These are phyloP conservation scores for Colaptes auratus DNA, from an alignment of 2,113 vertebrate species.

Conservation along the genomic window DNA sequence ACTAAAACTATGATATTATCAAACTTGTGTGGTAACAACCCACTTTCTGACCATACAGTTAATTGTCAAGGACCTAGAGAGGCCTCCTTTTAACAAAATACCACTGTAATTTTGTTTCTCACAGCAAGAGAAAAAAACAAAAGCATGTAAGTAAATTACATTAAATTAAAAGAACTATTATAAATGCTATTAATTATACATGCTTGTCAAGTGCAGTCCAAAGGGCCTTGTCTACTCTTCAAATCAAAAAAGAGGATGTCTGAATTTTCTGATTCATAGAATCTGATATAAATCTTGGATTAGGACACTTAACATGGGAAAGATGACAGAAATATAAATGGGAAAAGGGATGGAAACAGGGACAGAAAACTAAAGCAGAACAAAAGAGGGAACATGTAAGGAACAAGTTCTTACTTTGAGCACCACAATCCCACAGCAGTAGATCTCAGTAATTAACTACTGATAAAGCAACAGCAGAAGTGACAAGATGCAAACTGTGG, in stretches of 20 bases:
- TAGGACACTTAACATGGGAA: neutral
- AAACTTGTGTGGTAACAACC: neutral
- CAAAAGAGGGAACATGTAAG: neutral
- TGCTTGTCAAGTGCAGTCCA: neutral
- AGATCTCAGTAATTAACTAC: neutral
- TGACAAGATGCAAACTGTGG: neutral
- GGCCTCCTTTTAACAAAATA: neutral
- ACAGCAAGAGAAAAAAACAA: neutral
- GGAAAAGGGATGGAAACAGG: neutral
- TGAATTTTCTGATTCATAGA: constrained; percentile 1
- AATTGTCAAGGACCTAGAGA: neutral
- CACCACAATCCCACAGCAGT: neutral
- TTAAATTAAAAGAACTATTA: constrained; percentile 51
- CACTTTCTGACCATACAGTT: neutral
- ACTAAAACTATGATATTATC: neutral
- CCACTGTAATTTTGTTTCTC: neutral
- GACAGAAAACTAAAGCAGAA: neutral
- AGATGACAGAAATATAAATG: neutral
- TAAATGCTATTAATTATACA: neutral
- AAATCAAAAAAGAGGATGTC: neutral
- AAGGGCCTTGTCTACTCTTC: constrained; percentile 1
- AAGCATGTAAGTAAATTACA: neutral
- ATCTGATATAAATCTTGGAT: constrained; percentile 3
- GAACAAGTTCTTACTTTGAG: neutral
- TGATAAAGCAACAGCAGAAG: neutral